Base-by-base conservation (phyloP, 2,888 invertebrate species). In the Mythimna albipuncta region DNA sequence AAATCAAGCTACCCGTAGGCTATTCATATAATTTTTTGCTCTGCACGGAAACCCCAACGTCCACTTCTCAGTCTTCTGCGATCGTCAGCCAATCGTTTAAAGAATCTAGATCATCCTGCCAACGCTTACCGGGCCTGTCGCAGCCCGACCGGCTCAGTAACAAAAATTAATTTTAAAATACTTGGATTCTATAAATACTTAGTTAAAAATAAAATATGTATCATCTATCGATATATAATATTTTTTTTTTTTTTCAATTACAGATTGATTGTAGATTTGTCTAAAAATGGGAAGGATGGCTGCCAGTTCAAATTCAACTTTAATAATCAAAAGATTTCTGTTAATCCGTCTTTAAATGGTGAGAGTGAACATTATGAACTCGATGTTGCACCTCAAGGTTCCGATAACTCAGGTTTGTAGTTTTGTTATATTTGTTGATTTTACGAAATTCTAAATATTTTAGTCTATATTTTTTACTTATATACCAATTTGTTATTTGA, bases 261-360 rank as follows among this genome's bases (percentile, higher is more conserved):
- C 75, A 89, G 89, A 65, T 85, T 88, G 7, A 72, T 62, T 52
- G 77, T 77, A 58, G 75, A 73, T 55, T 72, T 86, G 32, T 80
- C 83, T 7, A 19, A 13, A 16, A 64, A 68, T 19, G 74, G 59
- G 13, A 59, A 64, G 6, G 68, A 79, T 5, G 59, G 74, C 52
- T 88, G 88, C 69, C 68, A n/a, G 58, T 69, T 89, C 6, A 57
- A 21, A 32, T 85, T 72, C 35, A 13, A 84, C 61, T 59, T 59
- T 38, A 21, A 0, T 38, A 21, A 6, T 41, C 10, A 41, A 21
- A 59, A 11, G 11, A 59, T 61, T 21, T 6, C 16, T 16, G 61
- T 61, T 41, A 9, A 21, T 21, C 16, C 61, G n/a, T 11, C 21
- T 16, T 13, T 7, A 21, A 6, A 3, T 41, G 3, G 0, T 3